A percentile compares a stretch with the other conserved stretches of the same genome.
phyloP scores from a whole-genome alignment of 2,113 vertebrate species.

The Pseudopipra pipra region DNA sequence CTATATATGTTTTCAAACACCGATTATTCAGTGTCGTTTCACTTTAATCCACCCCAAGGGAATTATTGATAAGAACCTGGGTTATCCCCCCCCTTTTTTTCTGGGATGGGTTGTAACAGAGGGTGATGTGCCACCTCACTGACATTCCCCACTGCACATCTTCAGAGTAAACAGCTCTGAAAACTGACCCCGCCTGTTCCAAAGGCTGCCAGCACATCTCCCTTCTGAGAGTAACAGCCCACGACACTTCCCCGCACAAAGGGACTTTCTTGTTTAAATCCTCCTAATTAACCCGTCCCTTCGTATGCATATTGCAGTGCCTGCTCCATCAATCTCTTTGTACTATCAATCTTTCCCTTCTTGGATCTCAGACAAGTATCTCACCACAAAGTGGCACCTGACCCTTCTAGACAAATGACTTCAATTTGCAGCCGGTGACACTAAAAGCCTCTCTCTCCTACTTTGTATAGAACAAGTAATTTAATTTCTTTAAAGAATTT shows the following conservation, averaged over 20 bases:
- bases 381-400: slow-evolving; percentile 69
- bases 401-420: slow-evolving; percentile 74
- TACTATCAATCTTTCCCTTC: slow-evolving; percentile 66
- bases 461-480: slow-evolving; percentile 60
- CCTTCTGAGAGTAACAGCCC: not conserved
- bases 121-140: not conserved
- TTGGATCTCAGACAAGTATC: slow-evolving; percentile 68
- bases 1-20: too few species aligned
- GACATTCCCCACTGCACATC: not conserved
- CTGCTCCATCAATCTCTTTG: slow-evolving; percentile 65
- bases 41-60: too few species aligned
- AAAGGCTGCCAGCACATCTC: slow-evolving; percentile 41
- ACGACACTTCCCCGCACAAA: slow-evolving; percentile 33
- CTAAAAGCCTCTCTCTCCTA: slow-evolving; percentile 63
- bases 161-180: not conserved
- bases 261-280: slow-evolving; percentile 64
- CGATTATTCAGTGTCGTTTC: too few species aligned
- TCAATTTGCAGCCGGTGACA: slow-evolving; percentile 72
- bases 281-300: slow-evolving; percentile 69
- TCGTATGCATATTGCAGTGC: slow-evolving; percentile 52
- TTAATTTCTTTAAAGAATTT: slow-evolving; percentile 71
- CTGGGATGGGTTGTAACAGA: too few species aligned
- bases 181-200: not conserved
- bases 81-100: too few species aligned
- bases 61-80: too few species aligned